Evolutionary conservation across 2,797 vertebrate species (phyloP).

Genomic region (Schizothorax lantsangensis): DNA sequence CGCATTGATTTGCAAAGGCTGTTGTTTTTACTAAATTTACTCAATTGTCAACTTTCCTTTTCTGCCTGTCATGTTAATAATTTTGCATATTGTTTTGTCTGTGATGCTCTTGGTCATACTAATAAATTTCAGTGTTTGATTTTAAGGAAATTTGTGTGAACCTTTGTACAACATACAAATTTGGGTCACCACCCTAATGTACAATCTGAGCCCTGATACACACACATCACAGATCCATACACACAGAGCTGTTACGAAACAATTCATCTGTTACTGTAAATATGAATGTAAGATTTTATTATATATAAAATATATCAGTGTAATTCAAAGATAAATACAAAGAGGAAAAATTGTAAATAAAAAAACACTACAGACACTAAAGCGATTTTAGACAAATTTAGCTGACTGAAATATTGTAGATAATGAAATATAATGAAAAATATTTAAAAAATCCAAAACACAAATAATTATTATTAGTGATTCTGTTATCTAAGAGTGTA

Average conservation of each 20-base stretch:
- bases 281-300: background rate
- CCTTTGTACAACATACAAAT: background rate
- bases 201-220: background rate
- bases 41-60: background rate
- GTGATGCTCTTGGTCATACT: background rate
- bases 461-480: background rate
- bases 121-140: background rate
- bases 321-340: background rate
- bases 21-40: background rate
- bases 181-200: background rate
- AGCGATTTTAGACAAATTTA: background rate
- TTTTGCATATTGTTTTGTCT: slow-evolving; percentile 10
- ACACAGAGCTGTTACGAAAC: background rate
- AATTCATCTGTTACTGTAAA: background rate
- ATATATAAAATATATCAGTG: background rate
- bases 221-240: background rate
- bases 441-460: background rate
- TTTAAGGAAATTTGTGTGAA: slow-evolving; percentile 11
- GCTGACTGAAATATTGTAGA: background rate
- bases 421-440: background rate
- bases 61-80: background rate
- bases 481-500: background rate
- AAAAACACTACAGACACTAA: background rate
- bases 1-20: background rate
- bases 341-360: background rate